Evolutionary conservation across 2,888 invertebrate genomes (phyloP), one percentile per base, ranked within the genome.

Genomic region (Agrochola lota): DNA sequence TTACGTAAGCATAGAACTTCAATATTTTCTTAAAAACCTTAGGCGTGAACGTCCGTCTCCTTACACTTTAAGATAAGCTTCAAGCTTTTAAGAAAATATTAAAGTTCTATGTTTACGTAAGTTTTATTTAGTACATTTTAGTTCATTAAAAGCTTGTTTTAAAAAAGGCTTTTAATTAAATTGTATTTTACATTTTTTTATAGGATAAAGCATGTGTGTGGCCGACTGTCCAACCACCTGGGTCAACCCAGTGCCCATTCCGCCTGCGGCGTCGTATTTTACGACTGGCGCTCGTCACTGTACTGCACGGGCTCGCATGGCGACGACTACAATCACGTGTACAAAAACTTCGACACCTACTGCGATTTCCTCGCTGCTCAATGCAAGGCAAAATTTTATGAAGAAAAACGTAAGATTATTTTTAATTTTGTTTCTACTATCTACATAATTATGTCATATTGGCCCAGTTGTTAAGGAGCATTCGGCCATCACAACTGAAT

Each of bases 181-280:
- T 43, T 43, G 0, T 11, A 43, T 40, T 69, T 35, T 6, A 49
- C 23, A n/a, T 30, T n/a, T 71, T 73, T 30, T 74, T 57, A 30
- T 17, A 74, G 73, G 17, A 30, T 74, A 57, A 0, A 6, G 0
- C 5, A 46, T 7, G 73, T 74, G 20, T 74, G 74, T 74, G 57
- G 0, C 20, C 73, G 73, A 59, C 0, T 0, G 2, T 9, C 74
- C 3, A 8, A 11, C 8, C 12, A 73, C 12, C 0, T 23, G 4
- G 0, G 0, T 1, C 0, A 0, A 1, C 57, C 57, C 12, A 0
- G 0, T 5, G 1, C 40, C 6, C 0, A 40, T 7, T 0, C 17
- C 17, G 6, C 7, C n/a, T 70, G 69, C 20, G 69, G 35, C 9
- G 3, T 0, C 0, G 0, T 0, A 6, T 17, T 46, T 43, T 11